Evolutionary conservation across 2,113 vertebrate species (phyloP), one percentile per base, ranked within the genome.

Genomic region (Lepus americanus): DNA sequence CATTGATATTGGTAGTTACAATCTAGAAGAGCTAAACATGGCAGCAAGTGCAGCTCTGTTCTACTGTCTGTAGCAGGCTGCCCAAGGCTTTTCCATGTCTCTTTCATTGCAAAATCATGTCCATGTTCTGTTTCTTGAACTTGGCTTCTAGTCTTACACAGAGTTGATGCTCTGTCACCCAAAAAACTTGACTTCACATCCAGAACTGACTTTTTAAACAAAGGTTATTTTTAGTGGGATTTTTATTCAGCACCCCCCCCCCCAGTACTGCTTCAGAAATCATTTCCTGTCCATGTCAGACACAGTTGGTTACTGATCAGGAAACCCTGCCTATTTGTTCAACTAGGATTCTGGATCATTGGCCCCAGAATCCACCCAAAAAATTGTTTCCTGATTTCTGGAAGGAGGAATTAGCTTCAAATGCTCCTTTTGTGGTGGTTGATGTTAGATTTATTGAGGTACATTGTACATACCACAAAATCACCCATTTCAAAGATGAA

Each of bases 401-500:
- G 59, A 11, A 61, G 13, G 25, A 16, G 25, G 10, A 92, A 9
- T 33, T 81, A 33, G 51, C 31, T 67, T 69, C 44, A 96, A 82
- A 78, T 82, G 66, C 39, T 87, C 20, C 27, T 59, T 16, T 59
- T 59, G 55, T 59, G 12, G 13, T 44, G 31, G 44, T 31, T 64
- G 36, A 29, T 49, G 1, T 67, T 67, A n/a, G 29, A 6, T 67
- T 67, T 67, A 49, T 72, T 74, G 73, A 84, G 25, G 29, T 64
- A 31, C 63, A 88, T 44, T 63, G 83, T 76, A 76, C 8, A 53
- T 88, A 70, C 74, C 6, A 39, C 80, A 86, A 77, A 94, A 64
- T 51, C 12, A 86, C 23, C 74, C 25, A 89, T 76, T 91, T 79
- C 10, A 70, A 80, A 19, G 20, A 10, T 59, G 39, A 0, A 80